A percentile compares a stretch with the other conserved stretches of the same genome.
These are phyloP conservation scores for Azemiops feae DNA, from an alignment of 2,113 vertebrate species.

Conservation along the genomic window DNA sequence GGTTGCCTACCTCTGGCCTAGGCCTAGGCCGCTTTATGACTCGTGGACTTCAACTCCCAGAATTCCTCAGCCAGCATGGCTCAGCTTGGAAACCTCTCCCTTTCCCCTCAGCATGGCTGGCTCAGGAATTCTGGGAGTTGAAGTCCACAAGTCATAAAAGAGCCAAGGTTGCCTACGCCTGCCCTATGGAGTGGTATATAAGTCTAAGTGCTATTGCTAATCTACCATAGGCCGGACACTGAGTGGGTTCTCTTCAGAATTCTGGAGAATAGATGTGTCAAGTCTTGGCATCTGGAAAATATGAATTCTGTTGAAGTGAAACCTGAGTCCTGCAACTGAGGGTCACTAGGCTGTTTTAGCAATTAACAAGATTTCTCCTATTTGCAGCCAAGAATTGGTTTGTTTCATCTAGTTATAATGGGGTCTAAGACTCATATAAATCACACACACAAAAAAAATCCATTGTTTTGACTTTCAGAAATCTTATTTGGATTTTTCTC, in stretches of 20 bases:
- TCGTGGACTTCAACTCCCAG: too few species aligned
- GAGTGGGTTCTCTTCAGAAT: background rate
- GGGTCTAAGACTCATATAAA: background rate
- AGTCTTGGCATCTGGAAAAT: background rate
- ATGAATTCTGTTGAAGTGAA: background rate
- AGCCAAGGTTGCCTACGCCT: too few species aligned
- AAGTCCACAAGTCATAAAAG: too few species aligned
- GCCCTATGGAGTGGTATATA: too few species aligned
- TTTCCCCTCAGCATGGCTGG: too few species aligned
- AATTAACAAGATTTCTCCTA: background rate
- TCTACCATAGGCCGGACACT: background rate
- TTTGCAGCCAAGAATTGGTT: background rate
- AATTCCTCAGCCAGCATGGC: too few species aligned
- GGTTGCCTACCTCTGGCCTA: too few species aligned
- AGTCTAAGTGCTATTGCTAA: too few species aligned
- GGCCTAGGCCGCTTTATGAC: too few species aligned
- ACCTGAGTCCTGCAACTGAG: too few species aligned
- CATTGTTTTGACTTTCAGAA: background rate
- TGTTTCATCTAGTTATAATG: background rate
- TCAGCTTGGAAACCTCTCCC: too few species aligned
- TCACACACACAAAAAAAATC: background rate
- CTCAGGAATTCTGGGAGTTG: too few species aligned
- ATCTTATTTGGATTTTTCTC: background rate
- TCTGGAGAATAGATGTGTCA: background rate
- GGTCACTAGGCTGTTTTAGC: background rate